Percentiles rank a stretch among this genome's conserved stretches.
Evolutionary conservation across 2,113 vertebrate genomes (phyloP).

Genomic region (Scopus umbretta): DNA sequence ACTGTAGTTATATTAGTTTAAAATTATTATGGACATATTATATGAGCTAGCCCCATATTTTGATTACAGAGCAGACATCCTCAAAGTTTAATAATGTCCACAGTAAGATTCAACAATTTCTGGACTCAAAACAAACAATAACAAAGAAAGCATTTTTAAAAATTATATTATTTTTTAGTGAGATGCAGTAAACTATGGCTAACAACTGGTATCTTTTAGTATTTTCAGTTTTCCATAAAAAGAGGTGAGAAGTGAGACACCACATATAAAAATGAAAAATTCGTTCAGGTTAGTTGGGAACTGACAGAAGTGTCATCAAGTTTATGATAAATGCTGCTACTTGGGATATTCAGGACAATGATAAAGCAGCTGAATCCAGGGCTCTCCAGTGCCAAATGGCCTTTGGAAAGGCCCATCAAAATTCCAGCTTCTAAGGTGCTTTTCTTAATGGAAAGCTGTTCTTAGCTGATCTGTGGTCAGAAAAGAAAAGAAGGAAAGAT

Average conservation of each 20-base stretch:
- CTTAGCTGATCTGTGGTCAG: background rate
- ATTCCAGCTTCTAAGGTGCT: background rate
- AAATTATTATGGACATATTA: background rate
- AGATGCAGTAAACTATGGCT: background rate
- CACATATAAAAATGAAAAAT: background rate
- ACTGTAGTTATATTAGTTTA: background rate
- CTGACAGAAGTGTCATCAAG: background rate
- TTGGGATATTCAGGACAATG: background rate
- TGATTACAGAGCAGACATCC: background rate
- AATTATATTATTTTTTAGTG: background rate
- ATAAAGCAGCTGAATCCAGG: background rate
- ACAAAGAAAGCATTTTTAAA: background rate
- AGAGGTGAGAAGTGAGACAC: background rate
- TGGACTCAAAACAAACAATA: background rate
- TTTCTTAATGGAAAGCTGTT: background rate
- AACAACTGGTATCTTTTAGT: background rate
- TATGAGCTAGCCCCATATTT: background rate
- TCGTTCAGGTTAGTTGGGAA: background rate
- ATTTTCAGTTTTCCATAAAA: background rate
- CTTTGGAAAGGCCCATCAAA: background rate
- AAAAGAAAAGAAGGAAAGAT: background rate
- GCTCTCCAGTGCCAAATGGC: background rate
- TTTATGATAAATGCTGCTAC: background rate
- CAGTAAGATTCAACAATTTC: background rate
- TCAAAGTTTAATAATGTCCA: background rate